A percentile compares a stretch with the other conserved stretches of the same genome.
Conservation (phyloP, 35 echinoderm and acorn worm genomes). For the Lytechinus pictus region DNA sequence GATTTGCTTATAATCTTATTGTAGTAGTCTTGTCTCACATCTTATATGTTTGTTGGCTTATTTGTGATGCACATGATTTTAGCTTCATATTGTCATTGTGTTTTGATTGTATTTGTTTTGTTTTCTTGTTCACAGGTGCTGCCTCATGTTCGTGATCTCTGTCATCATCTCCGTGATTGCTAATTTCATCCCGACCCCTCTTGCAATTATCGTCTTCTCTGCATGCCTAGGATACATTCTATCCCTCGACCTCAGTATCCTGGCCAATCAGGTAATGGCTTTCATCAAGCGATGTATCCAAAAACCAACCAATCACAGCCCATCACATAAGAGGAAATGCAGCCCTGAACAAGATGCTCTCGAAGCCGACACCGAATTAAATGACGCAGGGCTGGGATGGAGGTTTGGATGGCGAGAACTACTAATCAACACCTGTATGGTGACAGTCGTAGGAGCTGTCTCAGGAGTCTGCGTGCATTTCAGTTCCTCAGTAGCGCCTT, state of each 20-base stretch:
- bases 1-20: too few relatives aligned
- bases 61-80: too few relatives aligned
- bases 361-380: background rate
- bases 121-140: slow-evolving; percentile 60
- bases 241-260: slow-evolving; percentile 67
- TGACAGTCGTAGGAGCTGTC: slow-evolving; percentile 62
- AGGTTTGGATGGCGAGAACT: slow-evolving; percentile 75
- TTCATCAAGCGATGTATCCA: slow-evolving; percentile 27
- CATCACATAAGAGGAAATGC: slow-evolving; percentile 41
- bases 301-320: slow-evolving; percentile 55
- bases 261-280: slow-evolving; percentile 68
- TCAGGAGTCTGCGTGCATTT: slow-evolving; percentile 54
- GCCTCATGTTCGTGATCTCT: slow-evolving; percentile 76
- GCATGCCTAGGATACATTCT: slow-evolving; percentile 77
- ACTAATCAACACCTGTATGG: slow-evolving; percentile 69
- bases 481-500: background rate
- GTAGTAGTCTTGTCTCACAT: too few relatives aligned
- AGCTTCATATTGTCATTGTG: too few relatives aligned
- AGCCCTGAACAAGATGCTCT: background rate
- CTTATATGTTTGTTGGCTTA: too few relatives aligned
- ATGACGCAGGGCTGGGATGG: slow-evolving; percentile 57
- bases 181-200: slow-evolving; percentile 67
- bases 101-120: background rate
- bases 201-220: slow-evolving; percentile 65
- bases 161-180: slow-evolving; percentile 45